phyloP scores from a whole-genome alignment of 2,797 vertebrate species.

The Garrulus glandarius region DNA sequence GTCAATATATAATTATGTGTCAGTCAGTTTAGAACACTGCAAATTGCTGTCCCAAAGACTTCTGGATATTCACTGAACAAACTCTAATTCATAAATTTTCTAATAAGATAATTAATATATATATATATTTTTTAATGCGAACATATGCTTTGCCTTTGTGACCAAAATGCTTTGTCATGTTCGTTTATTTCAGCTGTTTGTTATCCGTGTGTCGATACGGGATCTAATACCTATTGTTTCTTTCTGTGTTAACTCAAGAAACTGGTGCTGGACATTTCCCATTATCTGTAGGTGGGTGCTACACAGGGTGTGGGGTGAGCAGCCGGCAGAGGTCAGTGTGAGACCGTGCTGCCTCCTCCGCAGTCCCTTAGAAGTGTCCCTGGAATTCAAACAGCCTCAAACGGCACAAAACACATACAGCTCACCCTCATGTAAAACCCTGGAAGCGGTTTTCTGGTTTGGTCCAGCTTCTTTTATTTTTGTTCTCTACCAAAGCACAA shows the following conservation, averaged over 20 bases:
- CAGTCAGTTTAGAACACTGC: not conserved
- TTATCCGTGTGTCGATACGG: fast-evolving
- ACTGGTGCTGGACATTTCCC: fast-evolving
- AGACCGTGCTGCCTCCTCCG: not conserved
- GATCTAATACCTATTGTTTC: not conserved
- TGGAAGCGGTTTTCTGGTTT: not conserved
- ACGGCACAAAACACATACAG: not conserved
- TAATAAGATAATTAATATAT: not conserved
- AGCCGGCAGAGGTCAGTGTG: slow-evolving; percentile 1
- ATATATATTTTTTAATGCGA: not conserved
- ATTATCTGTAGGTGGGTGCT: fast-evolving
- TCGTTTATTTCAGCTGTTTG: not conserved
- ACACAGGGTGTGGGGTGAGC: fast-evolving
- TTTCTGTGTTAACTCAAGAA: not conserved
- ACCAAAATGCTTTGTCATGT: not conserved
- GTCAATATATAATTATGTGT: not conserved
- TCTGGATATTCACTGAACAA: not conserved
- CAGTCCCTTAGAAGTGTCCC: fast-evolving
- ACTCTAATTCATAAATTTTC: not conserved
- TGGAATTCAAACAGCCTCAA: not conserved
- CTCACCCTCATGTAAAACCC: not conserved
- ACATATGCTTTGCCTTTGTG: not conserved
- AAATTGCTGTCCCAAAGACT: not conserved
- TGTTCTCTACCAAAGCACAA: not conserved
- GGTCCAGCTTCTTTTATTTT: not conserved